These are phyloP conservation scores for Psilanteris sp. DNA, from an alignment of 1,140 invertebrate genomes.

Conservation along the genomic window DNA sequence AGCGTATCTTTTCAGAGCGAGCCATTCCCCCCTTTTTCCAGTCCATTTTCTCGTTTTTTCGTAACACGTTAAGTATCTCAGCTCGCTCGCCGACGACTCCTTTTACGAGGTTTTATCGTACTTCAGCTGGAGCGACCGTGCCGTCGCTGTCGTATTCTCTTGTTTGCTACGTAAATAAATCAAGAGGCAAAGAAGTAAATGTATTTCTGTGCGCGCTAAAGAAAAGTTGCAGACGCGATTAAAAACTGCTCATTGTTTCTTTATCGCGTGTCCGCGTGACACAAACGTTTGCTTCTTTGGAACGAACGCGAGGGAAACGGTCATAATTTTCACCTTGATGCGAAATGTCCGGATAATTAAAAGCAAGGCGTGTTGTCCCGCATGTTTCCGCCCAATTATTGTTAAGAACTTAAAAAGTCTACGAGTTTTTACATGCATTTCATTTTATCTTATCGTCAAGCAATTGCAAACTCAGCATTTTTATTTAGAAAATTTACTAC, in stretches of 20 bases:
- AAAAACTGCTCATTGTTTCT: conserved; percentile 54
- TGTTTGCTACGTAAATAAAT: conserved; percentile 64
- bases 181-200: conserved; percentile 58
- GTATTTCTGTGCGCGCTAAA: conserved; percentile 46
- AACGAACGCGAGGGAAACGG: too few species aligned
- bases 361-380: too few species aligned
- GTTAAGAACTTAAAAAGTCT: too few species aligned
- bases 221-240: conserved; percentile 47
- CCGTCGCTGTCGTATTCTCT: conserved; percentile 44
- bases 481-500: too few species aligned
- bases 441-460: too few species aligned
- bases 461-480: too few species aligned
- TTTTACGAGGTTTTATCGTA: conserved; percentile 66
- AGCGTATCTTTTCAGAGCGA: conserved; percentile 41
- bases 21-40: conserved; percentile 39
- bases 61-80: conserved; percentile 64
- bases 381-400: too few species aligned
- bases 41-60: conserved; percentile 56
- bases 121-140: conserved; percentile 41
- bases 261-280: conserved; percentile 27
- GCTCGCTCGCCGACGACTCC: conserved; percentile 55
- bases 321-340: too few species aligned
- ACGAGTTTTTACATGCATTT: too few species aligned
- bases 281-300: too few species aligned
- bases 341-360: too few species aligned